phyloP scores from a whole-genome alignment of 2,797 vertebrate species.

The Champsocephalus esox region DNA sequence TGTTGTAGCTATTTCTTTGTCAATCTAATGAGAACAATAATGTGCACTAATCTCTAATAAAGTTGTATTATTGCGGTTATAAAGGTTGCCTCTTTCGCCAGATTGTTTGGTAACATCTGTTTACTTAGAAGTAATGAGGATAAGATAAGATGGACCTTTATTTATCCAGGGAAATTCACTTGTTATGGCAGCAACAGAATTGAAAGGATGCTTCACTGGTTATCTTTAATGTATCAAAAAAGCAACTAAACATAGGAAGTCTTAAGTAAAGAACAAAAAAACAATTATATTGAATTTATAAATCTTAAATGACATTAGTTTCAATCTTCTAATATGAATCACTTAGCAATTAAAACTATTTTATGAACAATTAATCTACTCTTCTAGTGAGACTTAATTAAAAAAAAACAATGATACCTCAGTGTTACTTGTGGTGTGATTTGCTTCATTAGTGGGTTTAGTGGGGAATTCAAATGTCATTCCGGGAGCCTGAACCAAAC shows the following conservation, averaged over 20 bases:
- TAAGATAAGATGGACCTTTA: too few relatives aligned
- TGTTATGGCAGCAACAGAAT: too few relatives aligned
- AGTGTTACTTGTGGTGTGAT: neutral
- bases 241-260: neutral
- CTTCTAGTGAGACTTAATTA: neutral
- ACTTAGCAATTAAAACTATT: neutral
- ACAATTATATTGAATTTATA: too few relatives aligned
- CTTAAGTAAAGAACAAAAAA: too few relatives aligned
- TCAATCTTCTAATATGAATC: neutral
- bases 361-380: neutral
- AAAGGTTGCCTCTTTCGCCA: neutral
- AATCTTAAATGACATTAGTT: neutral
- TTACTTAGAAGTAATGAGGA: too few relatives aligned
- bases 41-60: constrained; percentile 70
- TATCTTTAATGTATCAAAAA: neutral
- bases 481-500: neutral
- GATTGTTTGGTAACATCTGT: constrained; percentile 5
- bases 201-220: neutral
- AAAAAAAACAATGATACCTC: neutral
- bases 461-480: neutral
- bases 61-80: constrained; percentile 65
- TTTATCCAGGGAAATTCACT: too few relatives aligned
- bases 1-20: constrained; percentile 49
- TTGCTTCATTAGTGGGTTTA: neutral
- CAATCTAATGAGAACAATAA: constrained; percentile 45